phyloP scores from a whole-genome alignment of 1,140 invertebrate species.

The Conus betulinus region DNA sequence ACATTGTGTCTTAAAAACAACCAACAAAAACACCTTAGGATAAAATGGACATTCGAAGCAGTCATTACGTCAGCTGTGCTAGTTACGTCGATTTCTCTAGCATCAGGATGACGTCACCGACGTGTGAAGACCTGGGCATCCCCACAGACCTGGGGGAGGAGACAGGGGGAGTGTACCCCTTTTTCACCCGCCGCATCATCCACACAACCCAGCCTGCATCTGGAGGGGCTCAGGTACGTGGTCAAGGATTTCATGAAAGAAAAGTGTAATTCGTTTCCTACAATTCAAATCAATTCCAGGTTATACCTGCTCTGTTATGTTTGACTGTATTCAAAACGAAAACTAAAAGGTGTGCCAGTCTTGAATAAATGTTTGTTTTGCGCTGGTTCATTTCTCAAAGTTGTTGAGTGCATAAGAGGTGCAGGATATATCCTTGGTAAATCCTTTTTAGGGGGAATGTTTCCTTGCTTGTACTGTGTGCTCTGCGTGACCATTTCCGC shows the following conservation, averaged over 20 bases:
- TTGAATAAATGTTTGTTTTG: background rate
- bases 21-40: background rate
- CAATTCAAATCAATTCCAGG: background rate
- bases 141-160: constrained; percentile 48
- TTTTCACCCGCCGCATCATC: constrained; percentile 35
- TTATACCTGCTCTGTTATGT: background rate
- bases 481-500: too few species aligned
- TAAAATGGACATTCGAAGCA: constrained; percentile 24
- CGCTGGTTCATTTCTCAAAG: too few species aligned
- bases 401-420: too few species aligned
- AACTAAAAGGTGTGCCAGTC: too few species aligned
- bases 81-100: constrained; percentile 37
- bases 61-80: constrained; percentile 26
- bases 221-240: constrained; percentile 53
- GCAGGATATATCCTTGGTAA: too few species aligned
- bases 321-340: background rate
- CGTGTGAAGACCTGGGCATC: constrained; percentile 66
- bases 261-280: background rate
- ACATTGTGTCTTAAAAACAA: background rate
- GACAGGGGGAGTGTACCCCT: constrained; percentile 32
- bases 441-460: too few species aligned
- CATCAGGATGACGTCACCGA: constrained; percentile 57
- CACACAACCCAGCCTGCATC: constrained; percentile 49
- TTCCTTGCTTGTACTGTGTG: too few species aligned
- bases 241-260: constrained; percentile 1